Base-by-base conservation (phyloP, 2,797 vertebrate species). In the Takifugu ocellatus region DNA sequence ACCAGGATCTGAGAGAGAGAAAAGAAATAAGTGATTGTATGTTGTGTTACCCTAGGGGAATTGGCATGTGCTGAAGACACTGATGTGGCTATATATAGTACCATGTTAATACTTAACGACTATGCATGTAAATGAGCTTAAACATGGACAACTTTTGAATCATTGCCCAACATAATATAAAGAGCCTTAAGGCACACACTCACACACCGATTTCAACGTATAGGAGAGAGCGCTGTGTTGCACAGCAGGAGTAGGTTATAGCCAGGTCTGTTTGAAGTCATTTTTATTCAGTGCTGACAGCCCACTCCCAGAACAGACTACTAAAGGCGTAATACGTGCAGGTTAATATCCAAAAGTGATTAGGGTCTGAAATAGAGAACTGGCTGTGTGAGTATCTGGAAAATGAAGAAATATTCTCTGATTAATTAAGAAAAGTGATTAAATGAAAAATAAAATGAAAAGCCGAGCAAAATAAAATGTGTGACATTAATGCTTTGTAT, bases 1-100 rank as follows among this genome's bases (percentile, higher is more conserved):
- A 99, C 94, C 55, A 99, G 93, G 76, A 99, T 86, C 97, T 99
- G 79, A 57, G 17, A 50, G 10, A 55, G 16, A 26, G 3, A 21
- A 2, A 43, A 25, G 15, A 51, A 16, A 31, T n/a, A 17, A 59
- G 6, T 5, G 8, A 33, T 33, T 9, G 31, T 33, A 33, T 33
- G 31, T 27, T 17, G 16, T 44, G n/a, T 5, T 44, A 44, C 6
- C n/a, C 43, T 44, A 9, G 1, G 17, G 43, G 43, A 44, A 6
- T n/a, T 3, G 33, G 33, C 11, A 11, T 39, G 12, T 14, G 36
- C 10, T 39, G 36, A 39, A 39, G 9, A 10, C 7, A 33, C 31
- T 33, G 31, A 33, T 33, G 31, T 33, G 31, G 31, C 31, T 9
- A 10, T 33, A 33, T 14, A 39, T 39, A 12, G 36, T 14, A 39